These are phyloP conservation scores for Rhabdomys pumilio DNA, from an alignment of 2,797 vertebrate genomes.

Conservation along the genomic window DNA sequence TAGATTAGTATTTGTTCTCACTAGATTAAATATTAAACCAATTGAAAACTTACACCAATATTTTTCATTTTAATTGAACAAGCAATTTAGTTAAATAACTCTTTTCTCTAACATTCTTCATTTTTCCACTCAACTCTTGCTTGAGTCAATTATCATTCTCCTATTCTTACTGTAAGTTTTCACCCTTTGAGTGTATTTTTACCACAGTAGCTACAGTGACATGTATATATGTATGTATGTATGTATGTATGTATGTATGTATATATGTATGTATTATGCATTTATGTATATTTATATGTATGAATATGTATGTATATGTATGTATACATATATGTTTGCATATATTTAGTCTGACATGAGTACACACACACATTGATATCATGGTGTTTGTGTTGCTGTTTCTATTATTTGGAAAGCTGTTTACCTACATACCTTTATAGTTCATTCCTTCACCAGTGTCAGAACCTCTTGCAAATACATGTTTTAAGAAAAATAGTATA, in stretches of 20 bases:
- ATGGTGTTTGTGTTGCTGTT: neutral
- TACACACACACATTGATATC: no score
- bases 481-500: neutral
- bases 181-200: neutral
- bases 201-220: neutral
- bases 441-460: neutral
- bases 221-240: no score
- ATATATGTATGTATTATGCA: neutral
- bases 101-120: neutral
- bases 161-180: neutral
- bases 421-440: fast-evolving
- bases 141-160: neutral
- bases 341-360: no score
- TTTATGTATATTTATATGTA: no score
- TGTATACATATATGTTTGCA: no score
- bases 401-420: neutral
- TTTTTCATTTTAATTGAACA: neutral
- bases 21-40: neutral
- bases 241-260: neutral
- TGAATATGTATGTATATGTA: no score
- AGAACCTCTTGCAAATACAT: neutral
- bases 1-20: neutral
- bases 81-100: neutral
- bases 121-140: neutral
- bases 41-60: neutral